A percentile compares a stretch with the other conserved stretches of the same genome.
Conservation (phyloP, 2,797 vertebrate genomes). For the Pseudochaenichthys georgianus region DNA sequence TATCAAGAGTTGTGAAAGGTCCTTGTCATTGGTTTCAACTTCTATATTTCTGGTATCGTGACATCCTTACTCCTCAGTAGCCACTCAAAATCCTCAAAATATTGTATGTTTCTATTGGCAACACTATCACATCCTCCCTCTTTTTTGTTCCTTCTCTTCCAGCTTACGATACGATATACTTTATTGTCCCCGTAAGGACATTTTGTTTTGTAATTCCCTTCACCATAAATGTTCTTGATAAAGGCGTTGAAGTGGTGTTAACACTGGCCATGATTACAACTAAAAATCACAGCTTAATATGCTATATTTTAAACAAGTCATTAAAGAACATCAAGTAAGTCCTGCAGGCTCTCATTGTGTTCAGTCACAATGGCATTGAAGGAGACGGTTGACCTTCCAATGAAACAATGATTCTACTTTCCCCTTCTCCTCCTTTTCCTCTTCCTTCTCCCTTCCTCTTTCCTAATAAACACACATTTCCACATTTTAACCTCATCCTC, state of each 20-base stretch:
- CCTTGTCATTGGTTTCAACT: too few relatives aligned
- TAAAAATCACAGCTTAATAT: neutral
- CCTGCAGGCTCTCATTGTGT: conserved; percentile 8
- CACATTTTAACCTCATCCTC: conserved; percentile 16
- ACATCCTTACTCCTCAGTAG: neutral
- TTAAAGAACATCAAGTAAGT: conserved; percentile 21
- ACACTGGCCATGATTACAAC: conserved; percentile 2
- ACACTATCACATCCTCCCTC: neutral
- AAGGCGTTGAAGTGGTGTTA: neutral
- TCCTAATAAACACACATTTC: conserved; percentile 1
- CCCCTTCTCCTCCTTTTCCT: conserved; percentile 19
- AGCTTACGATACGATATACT: too few relatives aligned
- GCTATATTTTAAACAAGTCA: conserved; percentile 2
- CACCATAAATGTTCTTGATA: neutral
- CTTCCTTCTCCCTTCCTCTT: conserved; percentile 16
- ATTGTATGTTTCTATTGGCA: neutral
- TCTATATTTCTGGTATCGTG: too few relatives aligned
- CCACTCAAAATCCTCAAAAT: neutral
- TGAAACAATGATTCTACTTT: conserved; percentile 36
- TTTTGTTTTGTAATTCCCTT: neutral
- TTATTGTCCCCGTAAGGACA: too few relatives aligned
- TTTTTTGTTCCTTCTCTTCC: neutral
- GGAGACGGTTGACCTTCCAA: conserved; percentile 49
- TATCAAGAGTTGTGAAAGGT: too few relatives aligned
- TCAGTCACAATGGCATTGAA: conserved; percentile 15